Conservation (phyloP, 2,888 invertebrate genomes). For the Ditylenchus weischeri region DNA sequence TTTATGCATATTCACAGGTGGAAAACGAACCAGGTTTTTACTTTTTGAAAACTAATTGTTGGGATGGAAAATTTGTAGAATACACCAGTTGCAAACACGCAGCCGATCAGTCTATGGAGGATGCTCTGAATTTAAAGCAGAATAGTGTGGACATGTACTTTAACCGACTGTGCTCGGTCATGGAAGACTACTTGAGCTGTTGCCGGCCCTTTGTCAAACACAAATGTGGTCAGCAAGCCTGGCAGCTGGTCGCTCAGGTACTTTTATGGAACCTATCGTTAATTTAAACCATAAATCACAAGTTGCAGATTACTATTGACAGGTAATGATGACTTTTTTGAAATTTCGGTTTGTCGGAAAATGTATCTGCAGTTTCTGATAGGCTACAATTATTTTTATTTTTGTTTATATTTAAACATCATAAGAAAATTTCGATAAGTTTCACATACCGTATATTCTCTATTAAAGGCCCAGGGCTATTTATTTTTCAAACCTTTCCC, state of each 20-base stretch:
- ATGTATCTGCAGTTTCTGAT: too few relatives aligned
- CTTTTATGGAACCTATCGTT: neutral
- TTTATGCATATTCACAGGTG: conserved; percentile 33
- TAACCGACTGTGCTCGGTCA: conserved; percentile 48
- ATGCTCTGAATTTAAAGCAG: conserved; percentile 44
- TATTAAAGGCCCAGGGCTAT: too few relatives aligned
- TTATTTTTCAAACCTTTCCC: too few relatives aligned
- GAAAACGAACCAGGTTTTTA: conserved; percentile 38
- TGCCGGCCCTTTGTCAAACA: conserved; percentile 53
- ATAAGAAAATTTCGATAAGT: too few relatives aligned
- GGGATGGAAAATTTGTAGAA: conserved; percentile 9
- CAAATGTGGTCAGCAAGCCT: conserved; percentile 53
- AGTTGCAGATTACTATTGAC: too few relatives aligned
- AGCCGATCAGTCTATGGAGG: conserved; percentile 51
- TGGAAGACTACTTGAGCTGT: conserved; percentile 57
- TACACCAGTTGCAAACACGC: conserved; percentile 53
- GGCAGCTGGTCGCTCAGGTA: conserved; percentile 55
- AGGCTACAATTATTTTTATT: too few relatives aligned
- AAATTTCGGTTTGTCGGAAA: too few relatives aligned
- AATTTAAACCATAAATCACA: too few relatives aligned
- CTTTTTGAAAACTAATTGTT: too few relatives aligned
- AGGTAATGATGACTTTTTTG: too few relatives aligned
- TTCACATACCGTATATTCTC: too few relatives aligned
- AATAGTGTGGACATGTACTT: conserved; percentile 42
- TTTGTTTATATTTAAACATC: too few relatives aligned